Base-by-base conservation (phyloP, 2,888 invertebrate genomes). In the Epirrhoe alternata region DNA sequence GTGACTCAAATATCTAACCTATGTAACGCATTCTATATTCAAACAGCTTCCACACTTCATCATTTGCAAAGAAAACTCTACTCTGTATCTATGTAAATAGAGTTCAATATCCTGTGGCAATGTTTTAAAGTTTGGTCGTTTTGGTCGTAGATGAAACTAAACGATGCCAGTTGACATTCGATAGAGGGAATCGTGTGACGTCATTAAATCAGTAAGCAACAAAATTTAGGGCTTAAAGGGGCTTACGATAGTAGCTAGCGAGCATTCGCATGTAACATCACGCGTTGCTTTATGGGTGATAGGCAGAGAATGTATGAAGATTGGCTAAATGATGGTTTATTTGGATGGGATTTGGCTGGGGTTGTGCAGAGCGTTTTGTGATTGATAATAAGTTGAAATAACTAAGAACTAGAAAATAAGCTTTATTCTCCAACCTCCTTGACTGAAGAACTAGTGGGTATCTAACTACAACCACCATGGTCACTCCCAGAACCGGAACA, bases 1-100 rank as follows among this genome's bases (percentile, higher is more conserved):
- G 92, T 93, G 92, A 92, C 92, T 92, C 88, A 92, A 93, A 92
- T 93, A 90, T 89, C 89, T 89, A 92, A 90, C 91, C 87, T 89
- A 87, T 89, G 86, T 87, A 85, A 80, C 83, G 81, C 33, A 49
- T 30, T 1, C 16, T 6, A 67, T 59, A 53, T 58, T 61, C 66
- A 42, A 71, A 77, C 66, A 64, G 51, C 74, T 50, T 74, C 82
- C 68, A 66, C 65, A 57, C 56, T 45, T 0, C 12, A 0, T 5
- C 7, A 7, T 42, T 24, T n/a, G 12, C 61, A 54, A 30, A 0
- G 8, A 1, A 83, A 74, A 74, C n/a, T 58, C 1, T 24, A 77
- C 73, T 63, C 62, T 81, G 74, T 1, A 0, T 0, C 0, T 0
- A 1, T 0, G 0, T 0, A 0, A 0, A 0, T 72, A 82, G 64